Evolutionary conservation across 2,113 vertebrate species (phyloP).

Genomic region (Sceloporus tristichus): DNA sequence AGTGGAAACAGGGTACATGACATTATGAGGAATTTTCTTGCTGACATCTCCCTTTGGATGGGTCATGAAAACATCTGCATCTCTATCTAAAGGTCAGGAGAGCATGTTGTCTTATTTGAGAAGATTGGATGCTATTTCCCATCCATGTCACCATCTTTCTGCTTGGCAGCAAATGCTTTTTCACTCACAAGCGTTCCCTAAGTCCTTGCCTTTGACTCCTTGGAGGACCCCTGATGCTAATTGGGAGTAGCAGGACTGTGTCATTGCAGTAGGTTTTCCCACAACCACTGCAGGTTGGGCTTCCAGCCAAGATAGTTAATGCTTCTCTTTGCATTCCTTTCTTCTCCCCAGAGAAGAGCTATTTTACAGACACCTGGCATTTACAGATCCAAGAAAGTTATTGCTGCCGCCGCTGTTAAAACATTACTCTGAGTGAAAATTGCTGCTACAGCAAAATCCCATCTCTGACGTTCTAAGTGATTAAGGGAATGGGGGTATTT

Average conservation of each 20-base stretch:
- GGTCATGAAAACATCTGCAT: not conserved
- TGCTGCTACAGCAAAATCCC: conserved; percentile 19
- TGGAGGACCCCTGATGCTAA: conserved; percentile 67
- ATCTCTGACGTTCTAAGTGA: conserved; percentile 28
- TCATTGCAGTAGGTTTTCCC: conserved; percentile 71
- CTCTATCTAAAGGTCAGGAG: not conserved
- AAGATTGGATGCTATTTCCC: conserved; percentile 46
- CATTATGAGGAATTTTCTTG: too few relatives aligned
- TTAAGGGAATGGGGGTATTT: conserved; percentile 15
- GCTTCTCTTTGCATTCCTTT: conserved; percentile 67
- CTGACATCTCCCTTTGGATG: not conserved
- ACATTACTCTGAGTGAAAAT: conserved; percentile 43
- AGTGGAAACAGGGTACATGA: not conserved
- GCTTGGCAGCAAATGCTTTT: conserved; percentile 43
- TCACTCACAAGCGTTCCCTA: conserved; percentile 61
- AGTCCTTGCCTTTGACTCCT: conserved; percentile 56
- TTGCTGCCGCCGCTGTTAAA: conserved; percentile 45
- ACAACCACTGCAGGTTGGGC: conserved; percentile 71
- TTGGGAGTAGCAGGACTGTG: conserved; percentile 70
- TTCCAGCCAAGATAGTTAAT: conserved; percentile 63
- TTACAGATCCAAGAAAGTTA: conserved; percentile 51
- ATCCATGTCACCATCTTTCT: conserved; percentile 55
- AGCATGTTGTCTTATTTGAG: conserved; percentile 39
- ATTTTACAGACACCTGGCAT: conserved; percentile 60
- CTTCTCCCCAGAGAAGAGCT: conserved; percentile 61